phyloP scores from a whole-genome alignment of 2,888 invertebrate genomes.

The Pristionchus entomophagus region DNA sequence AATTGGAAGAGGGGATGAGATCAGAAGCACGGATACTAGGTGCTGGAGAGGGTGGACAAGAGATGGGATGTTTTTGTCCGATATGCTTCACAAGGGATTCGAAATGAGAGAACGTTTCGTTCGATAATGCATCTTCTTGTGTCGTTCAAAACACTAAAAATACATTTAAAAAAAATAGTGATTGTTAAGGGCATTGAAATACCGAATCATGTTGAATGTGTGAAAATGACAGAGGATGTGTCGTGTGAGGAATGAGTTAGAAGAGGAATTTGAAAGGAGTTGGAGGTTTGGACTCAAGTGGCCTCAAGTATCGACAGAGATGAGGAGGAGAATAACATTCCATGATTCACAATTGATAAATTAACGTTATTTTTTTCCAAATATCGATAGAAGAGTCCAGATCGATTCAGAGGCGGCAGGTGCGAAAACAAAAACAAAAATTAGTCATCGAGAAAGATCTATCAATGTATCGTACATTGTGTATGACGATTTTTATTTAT shows the following conservation, averaged over 20 bases:
- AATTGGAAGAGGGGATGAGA: not conserved
- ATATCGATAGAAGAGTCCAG: no score
- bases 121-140: no score
- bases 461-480: no score
- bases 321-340: not conserved
- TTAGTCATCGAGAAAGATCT: no score
- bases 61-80: not conserved
- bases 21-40: constrained; percentile 16
- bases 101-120: not conserved
- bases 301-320: not conserved
- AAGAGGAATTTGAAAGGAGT: not conserved
- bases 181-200: not conserved
- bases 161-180: not conserved
- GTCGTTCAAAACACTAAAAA: not conserved
- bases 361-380: no score
- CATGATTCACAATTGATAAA: not conserved
- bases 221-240: not conserved
- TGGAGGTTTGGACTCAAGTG: not conserved
- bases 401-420: no score
- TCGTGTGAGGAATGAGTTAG: not conserved
- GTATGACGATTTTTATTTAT: no score
- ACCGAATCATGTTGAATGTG: not conserved
- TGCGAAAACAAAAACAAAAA: no score
- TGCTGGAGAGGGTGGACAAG: not conserved
- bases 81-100: not conserved